A percentile compares a stretch with the other conserved stretches of the same genome.
phyloP scores from a whole-genome alignment of 2,113 vertebrate species.

The Phylloscopus whistleri region DNA sequence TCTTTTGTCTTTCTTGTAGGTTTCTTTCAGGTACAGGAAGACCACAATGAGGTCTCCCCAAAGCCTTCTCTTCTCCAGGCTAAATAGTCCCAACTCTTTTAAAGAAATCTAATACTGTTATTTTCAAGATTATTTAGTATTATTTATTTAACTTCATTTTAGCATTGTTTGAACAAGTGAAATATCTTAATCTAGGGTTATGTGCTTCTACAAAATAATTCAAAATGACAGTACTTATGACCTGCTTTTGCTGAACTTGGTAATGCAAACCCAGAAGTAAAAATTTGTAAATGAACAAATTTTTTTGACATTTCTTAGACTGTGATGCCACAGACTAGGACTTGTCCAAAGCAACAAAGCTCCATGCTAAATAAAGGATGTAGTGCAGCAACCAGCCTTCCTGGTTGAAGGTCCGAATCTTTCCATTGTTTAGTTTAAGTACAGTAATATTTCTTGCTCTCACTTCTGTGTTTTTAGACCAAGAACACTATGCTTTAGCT shows the following conservation, averaged over 20 bases:
- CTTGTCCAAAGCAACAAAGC: background rate
- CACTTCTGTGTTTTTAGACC: background rate
- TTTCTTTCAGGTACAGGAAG: background rate
- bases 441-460: background rate
- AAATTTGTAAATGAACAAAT: background rate
- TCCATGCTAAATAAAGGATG: background rate
- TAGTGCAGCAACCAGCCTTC: background rate
- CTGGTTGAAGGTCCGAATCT: background rate
- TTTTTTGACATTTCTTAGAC: background rate
- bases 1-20: background rate
- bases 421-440: background rate
- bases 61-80: background rate
- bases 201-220: background rate
- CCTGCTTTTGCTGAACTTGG: background rate
- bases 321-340: background rate
- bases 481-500: background rate
- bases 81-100: background rate
- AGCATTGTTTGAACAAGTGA: background rate
- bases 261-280: background rate
- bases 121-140: background rate
- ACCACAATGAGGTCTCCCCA: background rate
- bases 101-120: background rate
- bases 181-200: background rate
- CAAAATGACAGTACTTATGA: background rate
- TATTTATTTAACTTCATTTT: background rate